A percentile compares a stretch with the other conserved stretches of the same genome.
Evolutionary conservation across 1,140 invertebrate genomes (phyloP).

Genomic region (Drusus annulatus): DNA sequence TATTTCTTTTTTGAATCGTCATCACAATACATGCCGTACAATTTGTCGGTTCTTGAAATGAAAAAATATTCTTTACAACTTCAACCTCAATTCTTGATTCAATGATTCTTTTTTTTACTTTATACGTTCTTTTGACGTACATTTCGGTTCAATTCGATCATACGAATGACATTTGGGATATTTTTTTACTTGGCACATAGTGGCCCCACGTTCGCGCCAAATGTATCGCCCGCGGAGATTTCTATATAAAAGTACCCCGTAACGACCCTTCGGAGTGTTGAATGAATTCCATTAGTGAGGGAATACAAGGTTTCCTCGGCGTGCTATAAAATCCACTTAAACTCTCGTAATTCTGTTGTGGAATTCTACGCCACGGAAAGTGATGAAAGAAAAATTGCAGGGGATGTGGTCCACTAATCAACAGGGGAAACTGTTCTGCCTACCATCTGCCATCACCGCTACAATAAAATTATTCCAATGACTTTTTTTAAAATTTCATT

Average conservation of each 20-base stretch:
- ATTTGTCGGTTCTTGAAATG: too few relatives aligned
- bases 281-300: slow-evolving; percentile 57
- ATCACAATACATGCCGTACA: too few relatives aligned
- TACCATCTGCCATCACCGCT: too few relatives aligned
- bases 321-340: slow-evolving; percentile 58
- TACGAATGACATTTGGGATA: not conserved
- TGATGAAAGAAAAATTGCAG: not conserved
- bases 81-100: too few relatives aligned
- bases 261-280: slow-evolving; percentile 37
- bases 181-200: slow-evolving; percentile 1
- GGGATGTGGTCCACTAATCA: too few relatives aligned
- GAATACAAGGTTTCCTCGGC: slow-evolving; percentile 35
- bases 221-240: slow-evolving; percentile 40
- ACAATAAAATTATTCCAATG: too few relatives aligned
- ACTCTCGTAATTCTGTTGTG: slow-evolving; percentile 57
- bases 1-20: too few relatives aligned
- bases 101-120: too few relatives aligned
- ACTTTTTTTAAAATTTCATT: too few relatives aligned
- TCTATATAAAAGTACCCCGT: slow-evolving; percentile 32
- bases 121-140: not conserved
- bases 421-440: too few relatives aligned
- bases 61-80: too few relatives aligned
- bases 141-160: slow-evolving; percentile 8
- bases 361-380: slow-evolving; percentile 33
- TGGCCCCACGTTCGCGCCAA: slow-evolving; percentile 7